These are phyloP conservation scores for Eulithis testata DNA, from an alignment of 2,888 invertebrate genomes.

Conservation along the genomic window DNA sequence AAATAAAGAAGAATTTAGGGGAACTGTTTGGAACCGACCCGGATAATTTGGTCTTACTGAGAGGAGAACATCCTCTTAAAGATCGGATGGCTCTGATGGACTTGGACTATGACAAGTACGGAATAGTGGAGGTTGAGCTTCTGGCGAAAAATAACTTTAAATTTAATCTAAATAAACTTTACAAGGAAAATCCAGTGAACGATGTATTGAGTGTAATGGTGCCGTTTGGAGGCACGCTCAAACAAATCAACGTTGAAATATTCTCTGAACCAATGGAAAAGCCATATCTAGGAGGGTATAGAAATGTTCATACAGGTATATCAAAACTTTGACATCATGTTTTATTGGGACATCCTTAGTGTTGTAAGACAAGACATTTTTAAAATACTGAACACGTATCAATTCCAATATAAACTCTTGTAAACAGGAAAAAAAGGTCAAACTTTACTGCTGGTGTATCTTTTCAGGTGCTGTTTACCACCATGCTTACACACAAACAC, in stretches of 20 bases:
- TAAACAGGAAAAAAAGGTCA: too few species aligned
- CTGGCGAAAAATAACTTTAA: slow-evolving; percentile 70
- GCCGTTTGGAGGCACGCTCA: slow-evolving; percentile 67
- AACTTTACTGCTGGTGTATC: too few species aligned
- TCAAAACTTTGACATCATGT: neutral
- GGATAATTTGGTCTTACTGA: slow-evolving; percentile 76
- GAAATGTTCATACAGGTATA: slow-evolving; percentile 87
- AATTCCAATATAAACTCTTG: too few species aligned
- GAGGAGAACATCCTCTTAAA: slow-evolving; percentile 71
- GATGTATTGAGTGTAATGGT: slow-evolving; percentile 77
- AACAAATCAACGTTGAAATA: slow-evolving; percentile 79
- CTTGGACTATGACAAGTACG: slow-evolving; percentile 78
- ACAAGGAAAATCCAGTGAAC: slow-evolving; percentile 71
- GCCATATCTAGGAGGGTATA: slow-evolving; percentile 93
- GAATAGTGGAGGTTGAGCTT: slow-evolving; percentile 76
- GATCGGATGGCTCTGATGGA: slow-evolving; percentile 74
- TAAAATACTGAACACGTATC: too few species aligned
- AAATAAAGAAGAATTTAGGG: slow-evolving; percentile 85
- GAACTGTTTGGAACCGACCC: slow-evolving; percentile 83
- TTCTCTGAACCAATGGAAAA: slow-evolving; percentile 85
- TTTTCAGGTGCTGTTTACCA: slow-evolving; percentile 87
- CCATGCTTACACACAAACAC: slow-evolving; percentile 94
- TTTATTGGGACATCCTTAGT: neutral
- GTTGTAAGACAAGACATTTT: neutral
- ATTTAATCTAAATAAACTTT: slow-evolving; percentile 72